Conservation (phyloP, 2,797 vertebrate genomes). For the Hipposideros larvatus region DNA sequence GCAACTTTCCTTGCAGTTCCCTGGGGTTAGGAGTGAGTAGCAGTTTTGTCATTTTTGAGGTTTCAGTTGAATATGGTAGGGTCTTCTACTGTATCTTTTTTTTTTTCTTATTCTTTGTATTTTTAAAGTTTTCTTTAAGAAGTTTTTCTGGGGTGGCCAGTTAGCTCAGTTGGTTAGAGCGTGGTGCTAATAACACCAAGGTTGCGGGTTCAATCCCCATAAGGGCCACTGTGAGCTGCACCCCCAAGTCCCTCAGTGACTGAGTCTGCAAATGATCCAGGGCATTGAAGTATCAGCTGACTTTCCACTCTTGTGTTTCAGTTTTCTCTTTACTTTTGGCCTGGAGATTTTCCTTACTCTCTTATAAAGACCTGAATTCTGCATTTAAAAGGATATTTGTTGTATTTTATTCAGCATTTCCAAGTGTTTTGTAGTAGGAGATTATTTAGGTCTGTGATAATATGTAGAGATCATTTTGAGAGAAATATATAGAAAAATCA, state of each 20-base stretch:
- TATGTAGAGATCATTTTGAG: conserved; percentile 15
- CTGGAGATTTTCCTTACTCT: background rate
- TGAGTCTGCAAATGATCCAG: background rate
- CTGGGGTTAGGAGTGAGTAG: background rate
- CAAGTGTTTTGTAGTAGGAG: background rate
- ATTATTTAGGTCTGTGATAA: conserved; percentile 14
- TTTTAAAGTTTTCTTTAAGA: conserved; percentile 13
- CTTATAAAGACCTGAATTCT: conserved; percentile 33
- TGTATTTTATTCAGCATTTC: conserved; percentile 5
- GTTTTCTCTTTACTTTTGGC: background rate
- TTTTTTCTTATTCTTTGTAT: background rate
- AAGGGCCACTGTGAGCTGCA: no score
- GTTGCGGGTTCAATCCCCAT: no score
- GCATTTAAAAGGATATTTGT: conserved; percentile 2
- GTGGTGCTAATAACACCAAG: no score
- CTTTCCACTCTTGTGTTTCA: background rate
- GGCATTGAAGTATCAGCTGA: background rate
- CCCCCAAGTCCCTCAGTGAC: background rate
- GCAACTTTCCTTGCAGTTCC: background rate
- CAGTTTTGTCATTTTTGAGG: background rate
- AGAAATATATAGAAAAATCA: background rate
- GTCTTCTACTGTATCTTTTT: background rate
- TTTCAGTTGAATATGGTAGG: background rate
- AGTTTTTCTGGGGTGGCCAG: background rate
- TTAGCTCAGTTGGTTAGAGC: no score